Percentiles rank a stretch among this genome's conserved stretches.
Conservation (phyloP, 2,888 invertebrate species). For the Matsumyia berberina region DNA sequence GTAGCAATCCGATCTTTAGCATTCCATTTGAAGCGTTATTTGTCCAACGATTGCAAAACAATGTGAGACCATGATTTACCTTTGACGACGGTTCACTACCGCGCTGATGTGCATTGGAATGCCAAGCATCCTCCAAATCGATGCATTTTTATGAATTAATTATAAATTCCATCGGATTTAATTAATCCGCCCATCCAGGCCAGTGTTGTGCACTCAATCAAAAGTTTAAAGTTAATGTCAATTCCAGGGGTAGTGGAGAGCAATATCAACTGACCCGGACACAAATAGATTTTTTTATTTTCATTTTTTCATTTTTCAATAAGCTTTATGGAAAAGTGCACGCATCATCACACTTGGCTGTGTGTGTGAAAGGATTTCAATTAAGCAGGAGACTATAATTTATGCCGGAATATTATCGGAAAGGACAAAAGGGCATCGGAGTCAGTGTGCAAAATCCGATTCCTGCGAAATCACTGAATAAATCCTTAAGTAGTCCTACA, state of each 20-base stretch:
- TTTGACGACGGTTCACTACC: too few species aligned
- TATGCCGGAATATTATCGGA: background rate
- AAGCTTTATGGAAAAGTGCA: background rate
- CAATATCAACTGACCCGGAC: background rate
- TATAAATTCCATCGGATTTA: background rate
- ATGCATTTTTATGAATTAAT: slow-evolving; percentile 5
- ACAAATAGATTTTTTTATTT: background rate
- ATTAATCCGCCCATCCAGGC: background rate
- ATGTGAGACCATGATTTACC: too few species aligned
- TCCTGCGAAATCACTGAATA: background rate
- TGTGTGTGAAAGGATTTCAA: background rate
- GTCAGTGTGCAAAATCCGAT: background rate
- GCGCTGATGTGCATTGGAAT: too few species aligned
- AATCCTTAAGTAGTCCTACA: background rate
- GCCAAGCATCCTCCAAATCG: background rate
- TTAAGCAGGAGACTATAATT: background rate
- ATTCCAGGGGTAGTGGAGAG: background rate
- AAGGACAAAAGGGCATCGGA: background rate
- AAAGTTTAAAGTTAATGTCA: slow-evolving; percentile 3
- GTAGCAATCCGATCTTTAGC: too few species aligned
- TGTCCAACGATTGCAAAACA: too few species aligned
- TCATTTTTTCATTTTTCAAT: background rate
- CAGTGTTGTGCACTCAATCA: background rate
- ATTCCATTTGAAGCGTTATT: too few species aligned
- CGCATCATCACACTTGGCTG: background rate